Evolutionary conservation across 2,113 vertebrate genomes (phyloP).

Genomic region (Semnornis frantzii): DNA sequence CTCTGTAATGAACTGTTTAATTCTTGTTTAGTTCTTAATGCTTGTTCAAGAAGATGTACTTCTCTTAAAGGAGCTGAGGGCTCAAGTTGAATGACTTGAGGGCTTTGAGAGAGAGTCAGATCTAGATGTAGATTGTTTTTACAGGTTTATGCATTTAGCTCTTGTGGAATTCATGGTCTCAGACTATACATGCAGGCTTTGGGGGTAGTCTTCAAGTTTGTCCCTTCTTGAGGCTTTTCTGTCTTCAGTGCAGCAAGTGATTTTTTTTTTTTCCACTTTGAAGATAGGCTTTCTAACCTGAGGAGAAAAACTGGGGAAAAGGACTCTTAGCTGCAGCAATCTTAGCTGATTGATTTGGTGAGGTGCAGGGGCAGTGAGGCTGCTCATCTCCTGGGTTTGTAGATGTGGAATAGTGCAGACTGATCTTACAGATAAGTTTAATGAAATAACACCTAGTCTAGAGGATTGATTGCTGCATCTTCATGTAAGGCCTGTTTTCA

Average conservation of each 20-base stretch:
- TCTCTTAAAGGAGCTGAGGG: no score
- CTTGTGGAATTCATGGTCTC: not conserved
- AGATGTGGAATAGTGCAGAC: not conserved
- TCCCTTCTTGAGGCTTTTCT: not conserved
- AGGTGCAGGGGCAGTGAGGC: not conserved
- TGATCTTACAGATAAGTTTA: not conserved
- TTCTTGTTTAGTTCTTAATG: not conserved
- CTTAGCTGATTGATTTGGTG: not conserved
- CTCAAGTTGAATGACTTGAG: not conserved
- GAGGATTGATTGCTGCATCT: not conserved
- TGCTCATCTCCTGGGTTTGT: fast-evolving
- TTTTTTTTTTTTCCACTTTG: not conserved
- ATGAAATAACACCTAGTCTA: not conserved
- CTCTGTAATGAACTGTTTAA: not conserved
- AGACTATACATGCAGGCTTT: not conserved
- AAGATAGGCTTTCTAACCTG: not conserved
- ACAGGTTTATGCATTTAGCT: not conserved
- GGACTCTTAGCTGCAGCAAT: no score
- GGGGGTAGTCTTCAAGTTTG: fast-evolving
- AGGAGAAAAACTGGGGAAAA: not conserved
- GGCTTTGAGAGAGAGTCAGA: not conserved
- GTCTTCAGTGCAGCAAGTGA: not conserved
- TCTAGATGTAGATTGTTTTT: not conserved
- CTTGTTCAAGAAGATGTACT: not conserved
- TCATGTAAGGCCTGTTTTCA: not conserved